A percentile compares a stretch with the other conserved stretches of the same genome.
These are phyloP conservation scores for Riparia riparia DNA, from an alignment of 2,113 vertebrate genomes.

Conservation along the genomic window DNA sequence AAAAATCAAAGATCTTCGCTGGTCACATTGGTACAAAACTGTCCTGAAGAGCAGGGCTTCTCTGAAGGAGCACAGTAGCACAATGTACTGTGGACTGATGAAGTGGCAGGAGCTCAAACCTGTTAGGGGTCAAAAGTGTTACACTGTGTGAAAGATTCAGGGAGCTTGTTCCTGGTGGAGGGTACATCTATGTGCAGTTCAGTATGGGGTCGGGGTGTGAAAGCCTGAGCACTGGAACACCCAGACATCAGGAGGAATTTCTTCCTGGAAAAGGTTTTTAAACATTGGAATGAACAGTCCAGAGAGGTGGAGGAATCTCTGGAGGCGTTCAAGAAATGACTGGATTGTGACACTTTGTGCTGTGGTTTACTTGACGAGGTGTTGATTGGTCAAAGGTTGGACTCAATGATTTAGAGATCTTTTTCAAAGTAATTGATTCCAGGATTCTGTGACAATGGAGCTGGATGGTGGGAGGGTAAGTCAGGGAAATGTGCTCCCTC, in stretches of 20 bases:
- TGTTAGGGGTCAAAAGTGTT: background rate
- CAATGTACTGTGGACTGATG: background rate
- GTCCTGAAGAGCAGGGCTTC: background rate
- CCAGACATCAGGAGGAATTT: background rate
- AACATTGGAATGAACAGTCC: background rate
- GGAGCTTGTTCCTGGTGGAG: background rate
- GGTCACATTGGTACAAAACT: background rate
- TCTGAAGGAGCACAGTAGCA: background rate
- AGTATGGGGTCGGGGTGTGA: background rate
- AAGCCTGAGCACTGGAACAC: background rate
- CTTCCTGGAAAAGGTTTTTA: background rate
- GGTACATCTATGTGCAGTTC: background rate
- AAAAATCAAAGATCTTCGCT: background rate
- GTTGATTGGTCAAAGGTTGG: background rate
- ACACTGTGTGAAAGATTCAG: background rate
- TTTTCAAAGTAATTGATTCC: background rate
- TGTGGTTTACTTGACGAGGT: background rate
- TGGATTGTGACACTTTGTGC: background rate
- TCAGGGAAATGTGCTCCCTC: background rate
- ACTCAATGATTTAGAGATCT: background rate
- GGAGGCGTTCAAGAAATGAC: background rate
- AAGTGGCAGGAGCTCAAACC: background rate
- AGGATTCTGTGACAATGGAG: background rate
- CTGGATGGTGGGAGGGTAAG: background rate
- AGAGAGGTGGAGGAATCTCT: background rate